Evolutionary conservation across 2,888 invertebrate genomes (phyloP), one percentile per base, ranked within the genome.

Genomic region (Parasteatoda lunata): DNA sequence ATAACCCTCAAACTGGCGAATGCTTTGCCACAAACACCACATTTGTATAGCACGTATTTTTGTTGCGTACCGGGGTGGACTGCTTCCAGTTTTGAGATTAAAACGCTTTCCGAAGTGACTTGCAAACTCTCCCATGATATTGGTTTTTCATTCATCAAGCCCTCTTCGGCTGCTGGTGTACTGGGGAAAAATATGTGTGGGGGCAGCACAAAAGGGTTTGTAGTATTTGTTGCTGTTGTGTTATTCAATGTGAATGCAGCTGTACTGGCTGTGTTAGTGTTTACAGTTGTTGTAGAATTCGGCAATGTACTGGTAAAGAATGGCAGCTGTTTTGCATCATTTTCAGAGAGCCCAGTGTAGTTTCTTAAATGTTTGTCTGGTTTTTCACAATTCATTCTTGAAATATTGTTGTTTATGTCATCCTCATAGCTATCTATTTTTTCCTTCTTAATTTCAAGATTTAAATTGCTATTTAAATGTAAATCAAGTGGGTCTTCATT

Each of bases 21-120:
- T 45, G 89, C 89, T 66, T 89, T 89, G 9, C 89, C 89, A 88
- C 90, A 90, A 0, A 89, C 66, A 48, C 89, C 89, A 80, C 90
- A 90, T 70, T 90, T 89, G 65, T 90, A 90, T 9, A 90, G 77
- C 8, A 89, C 82, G 72, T 89, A 89, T 48, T 84, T 79, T 69
- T 89, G 89, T n/a, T 90, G 89, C 1, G 89, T 90, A 7, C 83
- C 84, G 1, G 89, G 89, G 83, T 90, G 89, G 13, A 89, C 65
- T 11, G 89, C 90, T 77, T 90, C 90, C 48, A 90, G 49, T 69
- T 89, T 86, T 4, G 88, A 87, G 45, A 90, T 85, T 59, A 90
- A 68, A 51, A 89, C 83, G 51, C 88, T 89, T 71, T 90, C 90
- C 9, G 89, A 89, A 30, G 89, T 82, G 30, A 89, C 89, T 77